Evolutionary conservation across 2,888 invertebrate genomes (phyloP), one percentile per base, ranked within the genome.

Genomic region (Pheosia gnoma): DNA sequence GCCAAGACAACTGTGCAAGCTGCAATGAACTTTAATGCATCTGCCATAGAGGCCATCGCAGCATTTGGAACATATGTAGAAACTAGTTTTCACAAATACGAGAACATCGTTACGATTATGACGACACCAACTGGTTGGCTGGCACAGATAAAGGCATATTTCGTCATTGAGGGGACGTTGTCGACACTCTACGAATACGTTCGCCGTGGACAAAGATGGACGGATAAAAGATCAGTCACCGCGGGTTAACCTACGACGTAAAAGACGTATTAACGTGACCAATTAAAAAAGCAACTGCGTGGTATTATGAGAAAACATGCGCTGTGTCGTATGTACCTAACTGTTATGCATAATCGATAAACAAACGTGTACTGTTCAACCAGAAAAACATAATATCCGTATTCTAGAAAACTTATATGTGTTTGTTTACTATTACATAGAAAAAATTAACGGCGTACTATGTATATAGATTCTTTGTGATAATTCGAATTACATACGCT

Each of bases 1-100:
- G 81, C 79, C 77, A 81, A 79, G 68, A 70, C 78, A 71, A 59
- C 72, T 77, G 78, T 63, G 64, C 72, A 75, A 79, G 73, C 68
- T 39, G 60, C 65, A 78, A 57, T 79, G 72, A 74, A 78, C 79
- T 77, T 61, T 80, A 81, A 63, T 61, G 69, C 74, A 80, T 79
- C 70, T 63, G 62, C 9, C 5, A 43, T 57, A 84, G 66, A 72
- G 78, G 75, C 78, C 78, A 80, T 64, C 68, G 76, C 52, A 43
- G 6, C n/a, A 3, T n/a, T n/a, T 55, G 5, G n/a, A 10, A 55
- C 39, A 13, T 0, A 55, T 4, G n/a, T 13, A 39, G 39, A 55
- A 55, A 55, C 71, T 67, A 75, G 75, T 75, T 77, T 68, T 64
- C 59, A 65, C 66, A 69, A 70, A 72, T 67, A 72, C 66, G 65